Evolutionary conservation across 2,113 vertebrate genomes (phyloP), one percentile per base, ranked within the genome.

Genomic region (Empidonax traillii): DNA sequence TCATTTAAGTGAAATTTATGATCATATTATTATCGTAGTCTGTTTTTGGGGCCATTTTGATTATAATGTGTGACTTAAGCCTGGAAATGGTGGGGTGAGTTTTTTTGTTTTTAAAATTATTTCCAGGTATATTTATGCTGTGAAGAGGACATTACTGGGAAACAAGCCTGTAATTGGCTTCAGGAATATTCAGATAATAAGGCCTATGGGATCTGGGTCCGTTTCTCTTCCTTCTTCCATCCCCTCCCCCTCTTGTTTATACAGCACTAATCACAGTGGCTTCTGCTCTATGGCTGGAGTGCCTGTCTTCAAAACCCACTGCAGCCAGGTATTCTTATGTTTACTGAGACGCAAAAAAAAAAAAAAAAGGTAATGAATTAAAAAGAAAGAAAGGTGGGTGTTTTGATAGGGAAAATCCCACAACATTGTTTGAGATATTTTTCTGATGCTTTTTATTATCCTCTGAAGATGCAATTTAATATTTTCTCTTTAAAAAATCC

Each of bases 121-220:
- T 88, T 90, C 43, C 55, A 84, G 55, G 59, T 91, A 78, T 86
- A 44, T 84, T 90, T 94, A 18, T 81, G 22, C 44, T 71, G 43
- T 55, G 56, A 46, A n/a, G 53, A 82, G 49, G 90, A 17, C 12
- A 21, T 91, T 93, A 68, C 71, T 76, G 82, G 59, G 68, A 92
- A 90, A 81, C 35, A 84, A 77, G 33, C 28, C 39, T 52, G 47
- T 94, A 93, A 87, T 44, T 90, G 8, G 35, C 65, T 78, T 86
- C 44, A 81, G 80, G 30, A 90, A 39, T 91, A 81, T 71, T 87
- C 59, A 49, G 55, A 67, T 81, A 86, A 95, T 78, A 85, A 90
- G 65, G 44, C 76, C 80, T 81, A 14, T 80, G 95, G 93, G 86
- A 92, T 84, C 47, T 87, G 84, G 51, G 61, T 65, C 65, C 88